phyloP scores from a whole-genome alignment of 2,797 vertebrate genomes.

The Neopelma chrysocephalum region DNA sequence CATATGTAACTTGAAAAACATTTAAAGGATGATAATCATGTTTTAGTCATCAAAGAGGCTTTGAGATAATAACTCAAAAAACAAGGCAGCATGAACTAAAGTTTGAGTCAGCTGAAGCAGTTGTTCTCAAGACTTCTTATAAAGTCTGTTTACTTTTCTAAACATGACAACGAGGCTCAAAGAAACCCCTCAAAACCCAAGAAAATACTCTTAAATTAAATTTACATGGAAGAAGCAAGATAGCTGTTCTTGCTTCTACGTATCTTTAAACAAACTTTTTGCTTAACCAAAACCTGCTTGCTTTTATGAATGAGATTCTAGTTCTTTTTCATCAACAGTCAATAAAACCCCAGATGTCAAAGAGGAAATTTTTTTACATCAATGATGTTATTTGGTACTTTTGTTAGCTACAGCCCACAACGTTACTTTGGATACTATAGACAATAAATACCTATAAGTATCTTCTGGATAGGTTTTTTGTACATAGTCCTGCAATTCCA shows the following conservation, averaged over 20 bases:
- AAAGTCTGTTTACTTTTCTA: background rate
- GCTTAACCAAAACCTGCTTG: background rate
- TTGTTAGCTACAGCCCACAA: background rate
- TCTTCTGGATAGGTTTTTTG: conserved; percentile 98
- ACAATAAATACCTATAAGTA: conserved; percentile 88
- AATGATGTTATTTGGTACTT: background rate
- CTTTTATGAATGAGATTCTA: background rate
- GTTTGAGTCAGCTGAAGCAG: background rate
- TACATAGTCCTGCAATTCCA: conserved; percentile 99
- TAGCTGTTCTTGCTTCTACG: background rate
- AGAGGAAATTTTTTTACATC: background rate
- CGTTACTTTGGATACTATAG: conserved; percentile 38
- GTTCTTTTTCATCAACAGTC: background rate
- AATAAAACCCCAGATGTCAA: background rate
- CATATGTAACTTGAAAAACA: background rate
- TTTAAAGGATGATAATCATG: background rate
- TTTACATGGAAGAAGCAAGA: background rate
- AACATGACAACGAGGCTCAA: background rate
- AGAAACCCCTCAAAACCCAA: background rate
- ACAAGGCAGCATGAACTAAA: background rate
- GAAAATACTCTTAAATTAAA: background rate
- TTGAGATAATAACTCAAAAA: background rate
- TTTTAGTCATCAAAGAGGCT: background rate
- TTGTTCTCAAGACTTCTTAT: background rate
- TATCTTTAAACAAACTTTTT: background rate